These are phyloP conservation scores for Tiliacea citrago DNA, from an alignment of 2,888 invertebrate species.

Conservation along the genomic window DNA sequence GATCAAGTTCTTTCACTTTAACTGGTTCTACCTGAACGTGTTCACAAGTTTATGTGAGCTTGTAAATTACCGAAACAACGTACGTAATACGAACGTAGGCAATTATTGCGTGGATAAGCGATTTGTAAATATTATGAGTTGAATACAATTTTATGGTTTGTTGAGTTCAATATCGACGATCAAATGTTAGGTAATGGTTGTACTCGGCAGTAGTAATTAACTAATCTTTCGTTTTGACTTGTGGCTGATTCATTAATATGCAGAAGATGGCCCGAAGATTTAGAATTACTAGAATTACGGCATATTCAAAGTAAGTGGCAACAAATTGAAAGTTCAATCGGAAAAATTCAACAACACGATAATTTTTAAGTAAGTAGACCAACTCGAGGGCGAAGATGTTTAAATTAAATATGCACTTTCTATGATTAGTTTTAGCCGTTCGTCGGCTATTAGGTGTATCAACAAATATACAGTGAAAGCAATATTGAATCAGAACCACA, in stretches of 20 bases:
- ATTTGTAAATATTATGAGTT: conserved; percentile 38
- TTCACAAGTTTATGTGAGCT: conserved; percentile 43
- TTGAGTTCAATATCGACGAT: conserved; percentile 1
- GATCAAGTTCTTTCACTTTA: conserved; percentile 58
- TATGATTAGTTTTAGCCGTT: background rate
- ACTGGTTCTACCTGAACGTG: conserved; percentile 50
- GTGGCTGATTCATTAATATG: background rate
- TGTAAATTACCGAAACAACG: conserved; percentile 49
- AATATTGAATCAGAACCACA: background rate
- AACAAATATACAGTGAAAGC: background rate
- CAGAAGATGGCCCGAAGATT: background rate
- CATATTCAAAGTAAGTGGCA: too few relatives aligned
- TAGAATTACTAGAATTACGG: background rate
- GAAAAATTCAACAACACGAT: background rate
- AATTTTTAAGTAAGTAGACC: background rate
- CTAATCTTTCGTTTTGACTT: background rate
- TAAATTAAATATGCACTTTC: background rate
- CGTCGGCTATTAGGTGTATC: background rate
- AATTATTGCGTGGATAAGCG: conserved; percentile 27
- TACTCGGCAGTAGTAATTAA: too few relatives aligned
- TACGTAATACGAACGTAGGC: conserved; percentile 31
- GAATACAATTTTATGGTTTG: conserved; percentile 38
- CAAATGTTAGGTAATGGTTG: conserved; percentile 7
- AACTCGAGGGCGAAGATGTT: background rate
- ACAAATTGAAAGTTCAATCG: too few relatives aligned